Percentiles rank a stretch among this genome's conserved stretches.
Evolutionary conservation across 2,113 vertebrate species (phyloP).

Genomic region (Cariama cristata): DNA sequence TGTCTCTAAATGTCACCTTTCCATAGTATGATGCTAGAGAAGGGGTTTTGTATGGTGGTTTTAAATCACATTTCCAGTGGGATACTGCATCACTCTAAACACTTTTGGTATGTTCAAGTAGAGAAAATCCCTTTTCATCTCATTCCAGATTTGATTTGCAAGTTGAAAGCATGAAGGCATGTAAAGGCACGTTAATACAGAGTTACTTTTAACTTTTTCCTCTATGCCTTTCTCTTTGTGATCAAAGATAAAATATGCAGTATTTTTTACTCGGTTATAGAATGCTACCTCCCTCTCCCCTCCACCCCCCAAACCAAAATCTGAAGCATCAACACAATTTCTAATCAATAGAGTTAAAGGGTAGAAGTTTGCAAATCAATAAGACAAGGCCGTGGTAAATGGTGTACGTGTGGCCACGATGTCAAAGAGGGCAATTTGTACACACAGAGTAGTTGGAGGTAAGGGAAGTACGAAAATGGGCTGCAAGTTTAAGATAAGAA

Average conservation of each 20-base stretch:
- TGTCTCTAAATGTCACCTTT: neutral
- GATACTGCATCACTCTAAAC: neutral
- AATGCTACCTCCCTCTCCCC: neutral
- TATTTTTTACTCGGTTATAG: conserved; percentile 25
- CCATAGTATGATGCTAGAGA: neutral
- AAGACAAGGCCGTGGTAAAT: neutral
- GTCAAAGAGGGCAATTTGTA: neutral
- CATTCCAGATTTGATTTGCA: conserved; percentile 43
- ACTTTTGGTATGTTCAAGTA: neutral
- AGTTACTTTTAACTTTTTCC: conserved; percentile 49
- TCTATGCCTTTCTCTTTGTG: conserved; percentile 22
- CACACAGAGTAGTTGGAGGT: neutral
- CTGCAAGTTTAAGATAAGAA: conserved; percentile 57
- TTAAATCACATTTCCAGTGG: neutral
- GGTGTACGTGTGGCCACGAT: neutral
- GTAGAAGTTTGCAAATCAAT: conserved; percentile 31
- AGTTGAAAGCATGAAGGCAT: conserved; percentile 37
- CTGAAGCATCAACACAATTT: neutral
- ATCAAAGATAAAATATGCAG: conserved; percentile 45
- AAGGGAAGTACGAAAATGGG: neutral
- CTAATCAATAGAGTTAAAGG: conserved; percentile 34
- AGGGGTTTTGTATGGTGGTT: neutral
- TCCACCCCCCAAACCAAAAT: neutral
- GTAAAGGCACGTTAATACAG: conserved; percentile 24
- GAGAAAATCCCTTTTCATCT: conserved; percentile 46